phyloP scores from a whole-genome alignment of 2,113 vertebrate species.

The Oryzias woworae region DNA sequence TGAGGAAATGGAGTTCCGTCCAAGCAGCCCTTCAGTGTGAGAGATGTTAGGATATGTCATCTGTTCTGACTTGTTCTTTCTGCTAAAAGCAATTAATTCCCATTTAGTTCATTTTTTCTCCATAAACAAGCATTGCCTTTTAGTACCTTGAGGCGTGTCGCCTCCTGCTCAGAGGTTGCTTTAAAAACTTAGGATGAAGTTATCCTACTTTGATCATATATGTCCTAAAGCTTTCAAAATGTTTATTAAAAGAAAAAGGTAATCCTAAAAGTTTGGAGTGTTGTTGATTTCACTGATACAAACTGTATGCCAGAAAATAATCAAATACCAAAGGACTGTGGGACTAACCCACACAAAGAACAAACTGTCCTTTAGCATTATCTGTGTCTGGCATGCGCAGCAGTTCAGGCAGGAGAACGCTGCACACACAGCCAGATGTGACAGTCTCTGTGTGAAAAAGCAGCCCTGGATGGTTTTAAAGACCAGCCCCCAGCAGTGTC shows the following conservation, averaged over 20 bases:
- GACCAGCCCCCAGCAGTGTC: neutral
- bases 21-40: slow-evolving; percentile 22
- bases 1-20: slow-evolving; percentile 18
- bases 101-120: too few relatives aligned
- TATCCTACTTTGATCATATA: too few relatives aligned
- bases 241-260: too few relatives aligned
- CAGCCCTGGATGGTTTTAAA: neutral
- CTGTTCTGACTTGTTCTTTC: neutral
- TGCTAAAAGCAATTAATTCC: neutral
- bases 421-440: slow-evolving; percentile 2
- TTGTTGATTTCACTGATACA: too few relatives aligned
- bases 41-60: neutral
- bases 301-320: too few relatives aligned
- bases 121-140: too few relatives aligned
- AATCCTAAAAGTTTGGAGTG: too few relatives aligned
- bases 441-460: slow-evolving; percentile 13
- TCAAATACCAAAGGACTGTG: slow-evolving; percentile 32
- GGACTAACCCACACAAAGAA: slow-evolving; percentile 9
- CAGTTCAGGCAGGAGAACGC: slow-evolving; percentile 2
- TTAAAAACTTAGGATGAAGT: too few relatives aligned
- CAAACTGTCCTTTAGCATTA: slow-evolving; percentile 2
- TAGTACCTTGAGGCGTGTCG: neutral
- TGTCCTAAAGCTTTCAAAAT: too few relatives aligned
- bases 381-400: neutral
- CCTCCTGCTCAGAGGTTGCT: neutral